Evolutionary conservation across 1,140 invertebrate species (phyloP), one percentile per base, ranked within the genome.

Genomic region (Macrobrachium nipponense): DNA sequence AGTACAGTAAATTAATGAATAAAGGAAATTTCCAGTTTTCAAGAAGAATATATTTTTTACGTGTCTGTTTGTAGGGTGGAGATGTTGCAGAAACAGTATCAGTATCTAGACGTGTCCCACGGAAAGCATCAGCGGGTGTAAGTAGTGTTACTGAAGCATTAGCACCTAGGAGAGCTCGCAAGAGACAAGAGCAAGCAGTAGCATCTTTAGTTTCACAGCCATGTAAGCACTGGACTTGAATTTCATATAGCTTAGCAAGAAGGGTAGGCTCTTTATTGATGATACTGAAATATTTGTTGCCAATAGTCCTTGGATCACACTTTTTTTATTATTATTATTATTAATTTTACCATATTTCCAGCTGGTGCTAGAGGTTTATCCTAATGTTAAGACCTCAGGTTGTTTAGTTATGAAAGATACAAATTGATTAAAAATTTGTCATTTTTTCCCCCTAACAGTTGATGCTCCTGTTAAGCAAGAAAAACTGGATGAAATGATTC

Each of bases 101-200:
- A 73, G 84, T 86, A n/a, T 86, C 84, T 15, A 51, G 84, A 1
- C 66, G 84, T n/a, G 77, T 86, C 14, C 84, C 84, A 62, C 84
- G 84, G 23, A 86, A 86, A 58, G 84, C 84, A 59, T 86, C 84
- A 73, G 84, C 84, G 36, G 84, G 84, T 7, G 84, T 86, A 59
- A 86, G 84, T 73, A 86, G 84, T 73, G 84, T 80, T 7, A 86
- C 84, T 7, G 84, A 86, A 62, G 84, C 84, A 14, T 23, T 86
- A 43, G 84, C 84, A 58, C 84, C 84, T 2, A 80, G 84, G 58
- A 80, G 84, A 80, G 84, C 84, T 23, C 76, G 84, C 20, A 86
- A 86, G 60, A 70, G 84, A 72, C 84, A 86, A 61, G 84, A 86
- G 62, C 75, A 76, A 64, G 84, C 84, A 17, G 84, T 78, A 51